These are phyloP conservation scores for Donacobius atricapilla DNA, from an alignment of 2,113 vertebrate species.

Conservation along the genomic window DNA sequence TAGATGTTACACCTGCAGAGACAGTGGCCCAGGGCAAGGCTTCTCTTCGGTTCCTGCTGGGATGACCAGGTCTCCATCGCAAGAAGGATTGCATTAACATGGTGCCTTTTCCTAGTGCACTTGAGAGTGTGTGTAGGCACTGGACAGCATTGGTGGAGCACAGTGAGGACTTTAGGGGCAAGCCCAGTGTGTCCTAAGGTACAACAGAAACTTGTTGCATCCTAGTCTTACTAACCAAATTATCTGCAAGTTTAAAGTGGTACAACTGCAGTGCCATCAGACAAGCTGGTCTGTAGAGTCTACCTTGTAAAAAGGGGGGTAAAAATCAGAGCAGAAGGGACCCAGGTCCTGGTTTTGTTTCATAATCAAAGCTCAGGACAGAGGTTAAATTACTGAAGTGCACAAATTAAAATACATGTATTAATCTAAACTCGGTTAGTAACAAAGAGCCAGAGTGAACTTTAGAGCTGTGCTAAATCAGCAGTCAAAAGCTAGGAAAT, in stretches of 20 bases:
- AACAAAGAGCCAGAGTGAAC: neutral
- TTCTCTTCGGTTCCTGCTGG: neutral
- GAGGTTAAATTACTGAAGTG: neutral
- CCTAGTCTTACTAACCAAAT: neutral
- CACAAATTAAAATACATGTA: neutral
- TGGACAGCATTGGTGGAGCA: neutral
- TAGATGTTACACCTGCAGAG: neutral
- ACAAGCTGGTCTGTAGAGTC: neutral
- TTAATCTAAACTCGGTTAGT: neutral
- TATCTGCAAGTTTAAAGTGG: neutral
- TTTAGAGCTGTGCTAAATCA: neutral
- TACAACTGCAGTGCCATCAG: neutral
- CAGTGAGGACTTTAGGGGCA: too few species aligned
- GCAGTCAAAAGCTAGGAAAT: neutral
- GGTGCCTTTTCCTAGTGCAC: neutral
- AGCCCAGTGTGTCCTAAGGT: neutral
- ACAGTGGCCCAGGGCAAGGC: neutral
- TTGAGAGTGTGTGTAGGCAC: neutral
- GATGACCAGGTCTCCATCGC: neutral
- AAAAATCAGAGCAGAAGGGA: neutral
- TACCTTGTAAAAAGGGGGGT: neutral
- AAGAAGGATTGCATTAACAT: fast-evolving
- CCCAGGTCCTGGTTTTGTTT: neutral
- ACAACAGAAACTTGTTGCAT: neutral
- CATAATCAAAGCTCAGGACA: neutral